phyloP scores from a whole-genome alignment of 2,888 invertebrate genomes.

The Malthinus flaveolus region DNA sequence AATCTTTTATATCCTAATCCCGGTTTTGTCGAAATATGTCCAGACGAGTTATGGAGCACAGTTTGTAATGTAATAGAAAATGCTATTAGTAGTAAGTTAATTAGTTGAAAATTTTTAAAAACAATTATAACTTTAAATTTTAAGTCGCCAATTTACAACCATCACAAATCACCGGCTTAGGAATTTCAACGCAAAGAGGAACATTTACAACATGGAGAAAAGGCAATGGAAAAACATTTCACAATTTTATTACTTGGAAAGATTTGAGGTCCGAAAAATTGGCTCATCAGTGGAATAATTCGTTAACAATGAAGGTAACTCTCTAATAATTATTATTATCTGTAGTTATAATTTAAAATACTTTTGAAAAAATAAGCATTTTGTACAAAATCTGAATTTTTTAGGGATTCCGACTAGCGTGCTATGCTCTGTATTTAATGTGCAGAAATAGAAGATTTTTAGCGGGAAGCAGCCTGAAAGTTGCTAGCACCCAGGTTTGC shows the following conservation, averaged over 20 bases:
- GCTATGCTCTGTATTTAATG: slow-evolving; percentile 73
- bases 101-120: background rate
- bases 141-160: slow-evolving; percentile 72
- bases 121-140: slow-evolving; percentile 32
- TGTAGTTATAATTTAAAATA: too few relatives aligned
- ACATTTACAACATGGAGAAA: slow-evolving; percentile 70
- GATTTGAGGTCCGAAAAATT: slow-evolving; percentile 62
- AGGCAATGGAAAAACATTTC: slow-evolving; percentile 61
- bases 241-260: slow-evolving; percentile 74
- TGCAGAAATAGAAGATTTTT: slow-evolving; percentile 79
- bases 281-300: slow-evolving; percentile 61
- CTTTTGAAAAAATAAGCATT: too few relatives aligned
- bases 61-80: slow-evolving; percentile 69
- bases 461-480: slow-evolving; percentile 81
- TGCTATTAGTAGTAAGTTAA: slow-evolving; percentile 66
- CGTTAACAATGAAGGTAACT: slow-evolving; percentile 57
- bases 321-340: background rate
- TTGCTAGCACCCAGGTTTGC: slow-evolving; percentile 82
- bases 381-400: slow-evolving; percentile 45
- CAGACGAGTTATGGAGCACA: slow-evolving; percentile 75
- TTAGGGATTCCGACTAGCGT: slow-evolving; percentile 65
- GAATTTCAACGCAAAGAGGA: slow-evolving; percentile 65
- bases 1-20: slow-evolving; percentile 75
- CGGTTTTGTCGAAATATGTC: slow-evolving; percentile 88
- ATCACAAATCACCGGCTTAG: slow-evolving; percentile 73